Evolutionary conservation across 2,888 invertebrate species (phyloP).

Genomic region (Xanthia togata): DNA sequence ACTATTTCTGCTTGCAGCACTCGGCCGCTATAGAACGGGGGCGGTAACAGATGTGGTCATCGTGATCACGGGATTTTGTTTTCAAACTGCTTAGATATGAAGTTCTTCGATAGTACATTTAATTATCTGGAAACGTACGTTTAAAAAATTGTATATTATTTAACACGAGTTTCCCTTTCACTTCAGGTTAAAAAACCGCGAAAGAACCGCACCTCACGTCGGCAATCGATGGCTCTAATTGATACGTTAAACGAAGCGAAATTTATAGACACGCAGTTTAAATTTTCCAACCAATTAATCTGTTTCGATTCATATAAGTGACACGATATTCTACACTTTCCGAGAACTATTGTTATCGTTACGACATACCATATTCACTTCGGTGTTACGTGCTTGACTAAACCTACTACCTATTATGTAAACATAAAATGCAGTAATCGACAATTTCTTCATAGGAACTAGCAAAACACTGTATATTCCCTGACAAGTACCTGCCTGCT

Average conservation of each 20-base stretch:
- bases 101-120: too few relatives aligned
- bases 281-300: conserved; percentile 70
- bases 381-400: conserved; percentile 3
- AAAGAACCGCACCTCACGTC: conserved; percentile 57
- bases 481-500: not conserved
- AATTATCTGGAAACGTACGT: conserved; percentile 39
- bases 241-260: conserved; percentile 70
- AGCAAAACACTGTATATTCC: not conserved
- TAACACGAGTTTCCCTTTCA: conserved; percentile 63
- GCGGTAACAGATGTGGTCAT: too few relatives aligned
- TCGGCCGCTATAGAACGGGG: too few relatives aligned
- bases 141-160: conserved; percentile 52
- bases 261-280: conserved; percentile 74
- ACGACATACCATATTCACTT: conserved; percentile 26
- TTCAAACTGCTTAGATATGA: too few relatives aligned
- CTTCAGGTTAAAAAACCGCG: conserved; percentile 54
- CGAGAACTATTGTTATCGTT: conserved; percentile 43
- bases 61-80: too few relatives aligned
- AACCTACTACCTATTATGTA: conserved; percentile 14
- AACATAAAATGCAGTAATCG: conserved; percentile 32
- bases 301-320: conserved; percentile 50
- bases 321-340: conserved; percentile 59
- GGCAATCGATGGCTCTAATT: conserved; percentile 71
- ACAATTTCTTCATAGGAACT: conserved; percentile 19
- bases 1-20: too few relatives aligned